phyloP scores from a whole-genome alignment of 2,888 invertebrate species.

The Drosophila borealis region DNA sequence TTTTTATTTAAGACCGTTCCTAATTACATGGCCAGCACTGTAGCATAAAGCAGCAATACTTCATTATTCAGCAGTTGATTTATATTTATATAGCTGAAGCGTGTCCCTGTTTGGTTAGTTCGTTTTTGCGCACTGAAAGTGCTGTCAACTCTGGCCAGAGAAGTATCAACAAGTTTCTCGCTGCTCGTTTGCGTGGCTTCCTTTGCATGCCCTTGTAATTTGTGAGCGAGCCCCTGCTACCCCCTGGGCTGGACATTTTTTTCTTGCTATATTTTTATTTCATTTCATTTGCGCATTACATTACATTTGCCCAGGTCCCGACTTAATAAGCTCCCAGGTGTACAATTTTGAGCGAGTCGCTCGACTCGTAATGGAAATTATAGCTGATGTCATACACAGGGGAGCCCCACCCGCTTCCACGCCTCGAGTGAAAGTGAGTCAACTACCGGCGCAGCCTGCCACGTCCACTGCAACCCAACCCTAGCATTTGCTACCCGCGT shows the following conservation, averaged over 20 bases:
- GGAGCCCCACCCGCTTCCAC: conserved; percentile 35
- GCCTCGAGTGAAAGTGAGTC: conserved; percentile 64
- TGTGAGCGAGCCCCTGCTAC: conserved; percentile 4
- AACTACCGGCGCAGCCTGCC: conserved; percentile 19
- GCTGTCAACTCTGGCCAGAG: neutral
- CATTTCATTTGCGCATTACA: conserved; percentile 77
- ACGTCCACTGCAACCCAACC: conserved; percentile 39
- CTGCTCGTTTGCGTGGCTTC: conserved; percentile 22
- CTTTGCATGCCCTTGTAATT: conserved; percentile 44
- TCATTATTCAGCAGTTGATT: conserved; percentile 16
- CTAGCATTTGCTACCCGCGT: conserved; percentile 38
- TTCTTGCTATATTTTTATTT: conserved; percentile 65
- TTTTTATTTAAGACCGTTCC: too few relatives aligned
- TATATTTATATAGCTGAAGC: conserved; percentile 5
- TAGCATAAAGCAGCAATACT: too few relatives aligned
- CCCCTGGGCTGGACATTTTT: conserved; percentile 46
- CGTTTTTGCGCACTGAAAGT: neutral
- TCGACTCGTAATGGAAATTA: conserved; percentile 79
- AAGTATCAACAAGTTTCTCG: conserved; percentile 48
- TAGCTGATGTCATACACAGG: conserved; percentile 79
- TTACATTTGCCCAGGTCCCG: conserved; percentile 51
- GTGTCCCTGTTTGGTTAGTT: neutral
- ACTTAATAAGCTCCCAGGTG: conserved; percentile 81
- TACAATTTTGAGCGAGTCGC: conserved; percentile 75
- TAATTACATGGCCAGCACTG: too few relatives aligned